Base-by-base conservation (phyloP, 2,113 vertebrate genomes). In the Xenotilapia caudafasciata region DNA sequence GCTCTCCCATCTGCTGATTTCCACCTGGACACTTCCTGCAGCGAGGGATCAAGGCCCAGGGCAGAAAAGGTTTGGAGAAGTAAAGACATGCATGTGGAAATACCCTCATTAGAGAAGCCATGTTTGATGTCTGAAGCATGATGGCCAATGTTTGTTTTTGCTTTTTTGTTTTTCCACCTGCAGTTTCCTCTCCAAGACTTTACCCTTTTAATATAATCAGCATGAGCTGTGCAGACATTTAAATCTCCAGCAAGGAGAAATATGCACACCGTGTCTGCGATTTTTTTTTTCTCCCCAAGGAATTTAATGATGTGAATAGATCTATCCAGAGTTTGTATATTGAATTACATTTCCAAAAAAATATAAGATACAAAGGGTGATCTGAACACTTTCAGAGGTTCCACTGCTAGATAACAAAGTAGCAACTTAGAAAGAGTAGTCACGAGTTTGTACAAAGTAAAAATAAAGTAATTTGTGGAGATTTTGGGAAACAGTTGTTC, bases 1-100 rank as follows among this genome's bases (percentile, higher is more conserved):
- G 15, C 58, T 51, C 60, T 86, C 88, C 95, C 96, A 96, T 96
- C 94, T 96, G 96, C 86, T 90, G 47, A 81, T 45, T 77, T 92
- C 91, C 94, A 94, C 92, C 92, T 94, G 92, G 92, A 93, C 89
- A 54, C 86, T 82, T 87, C 79, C 55, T 86, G 85, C 35, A 51
- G 55, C 11, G 65, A 92, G 31, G 80, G 83, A 58, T 90, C 54
- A 60, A 11, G 31, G 80, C 90, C 89, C 19, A 15, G 15, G 88
- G 90, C 58, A 47, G 40, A 89, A 89, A 65, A 49, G 54, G 73
- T 82, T 62, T 40, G 58, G 15, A 89, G 51, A 65, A 65, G 58
- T 21, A 23, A 82, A 89, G 26, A 80, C 79, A 60, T 2, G 42
- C 17, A 51, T 86, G 51, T 55, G 7, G 45, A 31, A 77, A 33